Base-by-base conservation (phyloP, 2,888 invertebrate genomes). In the Ametastegia equiseti region DNA sequence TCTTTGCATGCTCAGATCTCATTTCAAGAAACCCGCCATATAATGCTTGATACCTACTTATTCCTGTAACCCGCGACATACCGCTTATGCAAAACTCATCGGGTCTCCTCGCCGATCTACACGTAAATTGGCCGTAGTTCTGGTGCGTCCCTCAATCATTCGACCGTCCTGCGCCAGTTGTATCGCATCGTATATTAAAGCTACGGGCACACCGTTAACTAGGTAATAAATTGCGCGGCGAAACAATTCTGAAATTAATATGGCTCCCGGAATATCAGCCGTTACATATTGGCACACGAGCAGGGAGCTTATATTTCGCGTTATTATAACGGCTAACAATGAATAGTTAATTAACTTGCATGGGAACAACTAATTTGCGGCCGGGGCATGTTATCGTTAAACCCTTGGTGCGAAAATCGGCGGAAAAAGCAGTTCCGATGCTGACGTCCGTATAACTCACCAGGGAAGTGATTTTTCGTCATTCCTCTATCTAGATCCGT, bases 191-290 rank as follows among this genome's bases (percentile, higher is more conserved):
- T 77, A 45, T 47, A 69, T 80, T 36, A n/a, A 69, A n/a, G 13
- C 13, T n/a, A 19, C 42, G 30, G 63, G 79, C 33, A 60, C 57
- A 80, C 30, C 71, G 80, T 80, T 71, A 80, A 80, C 73, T 30
- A 54, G 73, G 57, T 80, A 75, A 80, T 80, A 80, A 80, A 80
- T 80, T 83, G 83, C 82, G 67, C 67, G 77, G 81, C 65, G 82
- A 87, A 84, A 85, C 83, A 83, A 83, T 77, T 77, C 80, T 83
- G 82, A 81, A 86, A 89, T 90, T 87, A 87, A 88, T 88, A 85
- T 83, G 85, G 81, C 87, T 84, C 86, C 39, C 79, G 87, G 86
- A 85, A 86, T 85, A 86, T 88, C 86, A 87, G 85, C 85, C 84
- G 85, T 80, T 80, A 80, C 80, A 80, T 81, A 63, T 63, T 80